Base-by-base conservation (phyloP, 1,140 invertebrate species). In the Ctenoplectra terminalis region DNA sequence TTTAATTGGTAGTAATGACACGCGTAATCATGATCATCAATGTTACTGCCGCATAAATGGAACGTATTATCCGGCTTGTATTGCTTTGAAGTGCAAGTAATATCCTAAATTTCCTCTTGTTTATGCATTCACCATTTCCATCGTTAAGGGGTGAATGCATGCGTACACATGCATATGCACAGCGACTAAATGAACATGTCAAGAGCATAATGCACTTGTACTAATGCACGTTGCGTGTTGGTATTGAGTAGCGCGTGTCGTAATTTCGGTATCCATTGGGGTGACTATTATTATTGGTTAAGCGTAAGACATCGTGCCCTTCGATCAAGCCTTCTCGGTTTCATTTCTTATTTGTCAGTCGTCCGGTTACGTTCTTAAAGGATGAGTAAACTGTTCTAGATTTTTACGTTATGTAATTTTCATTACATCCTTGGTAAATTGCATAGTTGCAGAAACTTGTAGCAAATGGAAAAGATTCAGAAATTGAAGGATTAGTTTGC, bases 161-260 rank as follows among this genome's bases (percentile, higher is more conserved):
- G 46, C 54, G 75, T 74, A 79, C 67, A 52, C 81, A 82, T 77
- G 78, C 77, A 73, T 77, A 72, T 73, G 73, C 66, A 63, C 78
- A n/a, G 29, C 71, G 48, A 54, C 72, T 56, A 82, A 86, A 86
- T 87, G 84, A 87, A 87, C 84, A 87, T 87, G 85, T 87, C 85
- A 86, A 86, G 85, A 76, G 81, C 84, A 61, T 86, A 63, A 80
- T 80, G 85, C 84, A 83, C 80, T 85, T 83, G 85, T 77, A 76
- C 63, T 86, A 86, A 84, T 84, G 81, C 66, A 74, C 64, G 75
- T 75, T 81, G 79, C 79, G 40, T 81, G 79, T 81, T 75, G 20
- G 71, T 75, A 75, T 66, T 60, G 79, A 58, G 71, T 15, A 67
- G 71, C 56, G 61, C 52, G 50, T 50, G 71, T 58, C 61, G 60